Base-by-base conservation (phyloP, 2,113 vertebrate genomes). In the Limanda limanda region DNA sequence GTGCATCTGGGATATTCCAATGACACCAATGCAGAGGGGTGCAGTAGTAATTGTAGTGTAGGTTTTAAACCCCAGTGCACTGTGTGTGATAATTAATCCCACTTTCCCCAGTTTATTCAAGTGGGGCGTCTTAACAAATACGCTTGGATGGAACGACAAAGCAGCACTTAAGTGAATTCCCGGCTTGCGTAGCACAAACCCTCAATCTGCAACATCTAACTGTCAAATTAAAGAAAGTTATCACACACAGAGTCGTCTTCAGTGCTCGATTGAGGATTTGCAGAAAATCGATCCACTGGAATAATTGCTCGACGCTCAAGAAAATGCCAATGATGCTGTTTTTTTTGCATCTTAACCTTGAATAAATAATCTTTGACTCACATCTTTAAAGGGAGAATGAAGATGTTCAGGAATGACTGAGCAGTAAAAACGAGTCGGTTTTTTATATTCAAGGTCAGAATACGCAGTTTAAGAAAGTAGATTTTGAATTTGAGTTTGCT, bases 181-280 rank as follows among this genome's bases (percentile, higher is more conserved):
- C 8, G 18, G 18, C 55, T 68, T 6, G 20, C 0, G 47, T 54
- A 45, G 73, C 47, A 24, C 25, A 59, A 10, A 64, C 76, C 76
- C 60, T 69, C 59, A 60, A 55, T 76, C 71, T 65, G 40, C 71
- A 52, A 2, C 1, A 12, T 78, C 52, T 59, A 69, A 25, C 55
- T 57, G 23, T 56, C 31, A 1, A 61, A 71, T 60, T 56, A 58
- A 69, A 35, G 69, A 48, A 61, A 25, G 60, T 71, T 67, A 70
- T 80, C 66, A 71, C 35, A 61, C 59, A 40, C 74, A 31, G 25
- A 13, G 47, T 70, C 56, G 31, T 72, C 60, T 62, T 66, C 45
- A 65, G 21, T 2, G 35, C 58, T 61, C 23, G 5, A 42, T 64
- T 78, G 77, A 78, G 60, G 61, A 56, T 63, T 40, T 45, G 42